These are phyloP conservation scores for Meiosimyza decipiens DNA, from an alignment of 2,888 invertebrate genomes.

Conservation along the genomic window DNA sequence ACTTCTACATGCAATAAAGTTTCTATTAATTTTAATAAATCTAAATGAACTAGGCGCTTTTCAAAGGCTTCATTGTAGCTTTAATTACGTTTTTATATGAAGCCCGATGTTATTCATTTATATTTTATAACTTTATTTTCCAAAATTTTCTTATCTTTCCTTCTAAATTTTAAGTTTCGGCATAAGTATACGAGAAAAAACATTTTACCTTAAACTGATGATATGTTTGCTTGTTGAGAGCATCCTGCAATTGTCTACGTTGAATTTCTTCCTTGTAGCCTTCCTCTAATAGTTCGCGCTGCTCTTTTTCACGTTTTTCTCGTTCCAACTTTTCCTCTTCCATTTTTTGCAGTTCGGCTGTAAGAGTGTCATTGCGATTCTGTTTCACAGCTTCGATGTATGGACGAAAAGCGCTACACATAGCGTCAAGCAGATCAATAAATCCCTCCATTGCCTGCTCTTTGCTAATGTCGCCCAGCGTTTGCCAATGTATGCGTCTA, in stretches of 20 bases:
- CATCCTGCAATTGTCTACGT: constrained; percentile 88
- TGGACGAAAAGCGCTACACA: constrained; percentile 91
- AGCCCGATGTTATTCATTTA: too few species aligned
- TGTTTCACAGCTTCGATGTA: constrained; percentile 91
- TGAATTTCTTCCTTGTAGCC: constrained; percentile 64
- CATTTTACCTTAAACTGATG: constrained; percentile 77
- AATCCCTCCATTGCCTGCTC: constrained; percentile 94
- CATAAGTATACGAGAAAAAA: not conserved
- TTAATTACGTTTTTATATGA: too few species aligned
- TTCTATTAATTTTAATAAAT: too few species aligned
- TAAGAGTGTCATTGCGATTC: constrained; percentile 83
- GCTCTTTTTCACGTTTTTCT: constrained; percentile 54
- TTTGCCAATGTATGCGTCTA: constrained; percentile 92
- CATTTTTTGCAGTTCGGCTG: constrained; percentile 66
- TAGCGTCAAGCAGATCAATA: constrained; percentile 84
- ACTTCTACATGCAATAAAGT: too few species aligned
- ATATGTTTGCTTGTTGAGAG: constrained; percentile 94
- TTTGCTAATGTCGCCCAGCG: constrained; percentile 84
- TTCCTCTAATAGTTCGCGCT: constrained; percentile 57
- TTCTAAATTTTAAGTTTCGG: not conserved
- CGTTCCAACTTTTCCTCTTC: constrained; percentile 56
- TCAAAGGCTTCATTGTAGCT: too few species aligned
- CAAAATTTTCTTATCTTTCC: too few species aligned
- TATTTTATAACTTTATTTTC: too few species aligned
- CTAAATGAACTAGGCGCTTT: too few species aligned